Percentiles rank a stretch among this genome's conserved stretches.
Conservation (phyloP, 2,888 invertebrate genomes). For the Drosophila ezoana region DNA sequence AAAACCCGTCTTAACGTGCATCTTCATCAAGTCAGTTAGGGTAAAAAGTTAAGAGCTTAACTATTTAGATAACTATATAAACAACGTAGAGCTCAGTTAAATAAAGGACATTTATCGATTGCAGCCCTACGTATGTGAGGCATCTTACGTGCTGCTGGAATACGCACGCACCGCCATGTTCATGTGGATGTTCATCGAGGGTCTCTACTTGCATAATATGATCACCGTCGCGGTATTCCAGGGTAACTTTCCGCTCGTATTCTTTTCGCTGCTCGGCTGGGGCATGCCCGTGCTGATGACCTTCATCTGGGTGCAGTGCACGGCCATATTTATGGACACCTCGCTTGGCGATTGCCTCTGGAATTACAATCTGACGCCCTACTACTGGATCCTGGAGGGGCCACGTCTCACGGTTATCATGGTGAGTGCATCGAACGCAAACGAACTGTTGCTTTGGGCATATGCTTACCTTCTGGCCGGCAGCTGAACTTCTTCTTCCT, state of each 20-base stretch:
- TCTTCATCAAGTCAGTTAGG: too few species aligned
- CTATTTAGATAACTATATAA: too few species aligned
- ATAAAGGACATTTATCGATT: neutral
- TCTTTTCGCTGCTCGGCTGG: conserved; percentile 91
- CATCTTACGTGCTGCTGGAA: conserved; percentile 92
- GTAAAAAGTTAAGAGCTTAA: too few species aligned
- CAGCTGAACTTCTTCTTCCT: conserved; percentile 89
- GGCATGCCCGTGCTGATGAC: conserved; percentile 90
- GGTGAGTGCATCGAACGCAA: conserved; percentile 86
- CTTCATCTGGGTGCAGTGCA: conserved; percentile 88
- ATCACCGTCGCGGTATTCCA: conserved; percentile 91
- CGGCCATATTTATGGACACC: conserved; percentile 85
- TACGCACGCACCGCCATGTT: conserved; percentile 96
- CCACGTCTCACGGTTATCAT: conserved; percentile 92
- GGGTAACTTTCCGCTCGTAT: conserved; percentile 86
- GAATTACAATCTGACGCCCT: conserved; percentile 91
- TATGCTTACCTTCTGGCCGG: too few species aligned
- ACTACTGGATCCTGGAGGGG: conserved; percentile 96
- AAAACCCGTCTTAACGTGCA: too few species aligned
- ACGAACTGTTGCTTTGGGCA: too few species aligned
- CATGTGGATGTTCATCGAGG: conserved; percentile 99
- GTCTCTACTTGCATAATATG: conserved; percentile 93
- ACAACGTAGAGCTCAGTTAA: too few species aligned
- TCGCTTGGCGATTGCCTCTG: conserved; percentile 88
- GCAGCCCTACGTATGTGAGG: conserved; percentile 92